These are phyloP conservation scores for Lepidochrysops patricia DNA, from an alignment of 2,888 invertebrate species.

Conservation along the genomic window DNA sequence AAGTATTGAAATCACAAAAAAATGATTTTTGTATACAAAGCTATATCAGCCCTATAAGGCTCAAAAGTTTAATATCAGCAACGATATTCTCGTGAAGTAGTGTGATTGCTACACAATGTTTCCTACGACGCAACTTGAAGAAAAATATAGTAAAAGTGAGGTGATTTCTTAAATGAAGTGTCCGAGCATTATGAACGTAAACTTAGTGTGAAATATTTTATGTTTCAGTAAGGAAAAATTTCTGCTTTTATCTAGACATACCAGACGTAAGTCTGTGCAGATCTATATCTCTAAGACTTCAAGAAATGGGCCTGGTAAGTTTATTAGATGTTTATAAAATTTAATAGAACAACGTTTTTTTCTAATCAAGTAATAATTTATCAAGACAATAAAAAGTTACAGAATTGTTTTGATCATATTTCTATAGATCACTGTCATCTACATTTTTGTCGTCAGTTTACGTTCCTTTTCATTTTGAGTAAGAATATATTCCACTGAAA, in stretches of 20 bases:
- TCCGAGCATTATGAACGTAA: background rate
- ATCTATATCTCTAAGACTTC: conserved; percentile 80
- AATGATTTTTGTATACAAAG: background rate
- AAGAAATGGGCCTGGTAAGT: conserved; percentile 83
- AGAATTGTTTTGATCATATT: conserved; percentile 14
- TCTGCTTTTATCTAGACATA: conserved; percentile 84
- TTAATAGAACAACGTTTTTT: conserved; percentile 16
- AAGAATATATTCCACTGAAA: background rate
- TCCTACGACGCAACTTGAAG: conserved; percentile 61
- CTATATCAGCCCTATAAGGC: background rate
- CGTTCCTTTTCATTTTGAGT: conserved; percentile 35
- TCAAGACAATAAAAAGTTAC: conserved; percentile 15
- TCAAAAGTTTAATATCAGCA: background rate
- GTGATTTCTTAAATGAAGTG: conserved; percentile 20
- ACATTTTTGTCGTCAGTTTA: conserved; percentile 37
- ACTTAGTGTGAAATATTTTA: background rate
- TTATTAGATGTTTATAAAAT: conserved; percentile 14
- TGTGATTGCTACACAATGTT: conserved; percentile 43
- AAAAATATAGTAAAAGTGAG: conserved; percentile 66
- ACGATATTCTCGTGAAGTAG: conserved; percentile 2
- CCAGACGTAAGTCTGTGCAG: conserved; percentile 79
- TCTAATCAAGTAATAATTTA: conserved; percentile 17
- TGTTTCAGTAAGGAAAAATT: conserved; percentile 74
- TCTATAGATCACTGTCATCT: conserved; percentile 21
- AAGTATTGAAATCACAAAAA: background rate